Conservation (phyloP, 2,113 vertebrate species). For the Pycnonotus jocosus region DNA sequence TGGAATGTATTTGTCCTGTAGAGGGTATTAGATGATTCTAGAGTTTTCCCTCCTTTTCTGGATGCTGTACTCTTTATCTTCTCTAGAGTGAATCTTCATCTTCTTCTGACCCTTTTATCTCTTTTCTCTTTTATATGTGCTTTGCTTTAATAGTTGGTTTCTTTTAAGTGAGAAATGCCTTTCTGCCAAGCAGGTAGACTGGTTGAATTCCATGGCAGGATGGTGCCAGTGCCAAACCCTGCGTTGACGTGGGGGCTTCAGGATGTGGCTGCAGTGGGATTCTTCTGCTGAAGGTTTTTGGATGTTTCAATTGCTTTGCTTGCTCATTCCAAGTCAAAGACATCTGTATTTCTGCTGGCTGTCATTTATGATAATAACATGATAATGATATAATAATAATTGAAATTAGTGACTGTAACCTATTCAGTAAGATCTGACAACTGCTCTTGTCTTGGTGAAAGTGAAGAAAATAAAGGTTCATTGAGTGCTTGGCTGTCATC, state of each 20-base stretch:
- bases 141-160: background rate
- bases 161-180: background rate
- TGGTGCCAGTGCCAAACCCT: accelerated
- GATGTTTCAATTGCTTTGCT: background rate
- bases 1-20: background rate
- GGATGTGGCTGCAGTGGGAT: background rate
- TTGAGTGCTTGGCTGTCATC: background rate
- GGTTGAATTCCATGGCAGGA: accelerated
- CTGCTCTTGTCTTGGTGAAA: background rate
- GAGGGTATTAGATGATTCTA: background rate
- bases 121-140: background rate
- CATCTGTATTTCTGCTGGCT: background rate
- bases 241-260: accelerated
- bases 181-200: background rate
- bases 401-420: background rate
- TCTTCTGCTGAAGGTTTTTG: background rate
- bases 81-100: background rate
- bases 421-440: background rate
- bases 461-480: background rate
- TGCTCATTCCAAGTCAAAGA: background rate
- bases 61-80: background rate
- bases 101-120: background rate
- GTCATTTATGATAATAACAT: background rate
- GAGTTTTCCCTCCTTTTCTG: slow-evolving; percentile 9
- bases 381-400: no score